These are phyloP conservation scores for Panthera tigris DNA, from an alignment of 2,113 vertebrate genomes.

Conservation along the genomic window DNA sequence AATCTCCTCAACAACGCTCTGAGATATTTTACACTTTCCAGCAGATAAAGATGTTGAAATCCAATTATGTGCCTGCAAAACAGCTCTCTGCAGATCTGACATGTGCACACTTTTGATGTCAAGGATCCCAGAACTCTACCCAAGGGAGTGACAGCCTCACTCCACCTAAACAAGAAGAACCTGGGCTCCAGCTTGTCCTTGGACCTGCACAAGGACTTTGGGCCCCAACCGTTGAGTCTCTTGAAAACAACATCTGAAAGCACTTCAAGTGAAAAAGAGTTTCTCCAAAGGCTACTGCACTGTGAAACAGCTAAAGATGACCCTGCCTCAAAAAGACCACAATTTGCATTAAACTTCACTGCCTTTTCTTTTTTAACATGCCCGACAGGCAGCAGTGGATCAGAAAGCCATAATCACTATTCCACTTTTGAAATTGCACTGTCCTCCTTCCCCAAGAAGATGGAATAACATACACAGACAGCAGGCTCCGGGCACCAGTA, in stretches of 20 bases:
- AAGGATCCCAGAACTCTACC: not conserved
- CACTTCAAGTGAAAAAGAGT: constrained; percentile 21
- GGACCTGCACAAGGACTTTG: not conserved
- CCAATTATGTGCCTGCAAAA: not conserved
- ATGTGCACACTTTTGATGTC: not conserved
- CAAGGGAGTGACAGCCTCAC: not conserved
- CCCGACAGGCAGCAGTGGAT: constrained; percentile 19
- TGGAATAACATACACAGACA: not conserved
- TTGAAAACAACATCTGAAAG: constrained; percentile 39
- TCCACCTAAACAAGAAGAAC: not conserved
- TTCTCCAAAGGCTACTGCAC: constrained; percentile 46
- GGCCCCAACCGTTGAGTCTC: not conserved
- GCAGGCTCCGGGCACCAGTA: not conserved
- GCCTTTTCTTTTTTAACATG: constrained; percentile 46
- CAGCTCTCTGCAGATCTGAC: not conserved
- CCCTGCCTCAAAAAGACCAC: not conserved
- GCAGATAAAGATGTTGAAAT: not conserved
- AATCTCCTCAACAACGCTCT: not conserved
- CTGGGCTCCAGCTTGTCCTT: not conserved
- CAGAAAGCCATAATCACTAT: constrained; percentile 52
- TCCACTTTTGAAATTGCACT: constrained; percentile 43
- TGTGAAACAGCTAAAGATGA: constrained; percentile 10
- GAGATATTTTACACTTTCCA: not conserved
- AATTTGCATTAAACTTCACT: constrained; percentile 51
- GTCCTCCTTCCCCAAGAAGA: constrained; percentile 1